Evolutionary conservation across 2,113 vertebrate species (phyloP).

Genomic region (Patagioenas fasciata): DNA sequence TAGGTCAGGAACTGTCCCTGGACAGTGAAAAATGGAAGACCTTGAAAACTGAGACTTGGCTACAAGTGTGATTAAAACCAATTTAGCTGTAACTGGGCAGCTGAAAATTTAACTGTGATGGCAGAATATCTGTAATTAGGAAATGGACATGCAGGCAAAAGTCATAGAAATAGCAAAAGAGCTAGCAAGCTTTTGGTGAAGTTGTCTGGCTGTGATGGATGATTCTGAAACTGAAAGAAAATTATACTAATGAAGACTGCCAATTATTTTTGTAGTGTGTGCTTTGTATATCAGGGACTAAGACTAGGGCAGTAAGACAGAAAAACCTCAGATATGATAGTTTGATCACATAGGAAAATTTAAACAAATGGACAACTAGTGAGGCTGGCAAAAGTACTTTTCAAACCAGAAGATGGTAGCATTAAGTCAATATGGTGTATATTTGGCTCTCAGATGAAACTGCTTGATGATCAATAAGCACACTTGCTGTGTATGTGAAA

Average conservation of each 20-base stretch:
- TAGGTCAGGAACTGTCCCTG: neutral
- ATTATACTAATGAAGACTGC: neutral
- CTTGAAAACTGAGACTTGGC: neutral
- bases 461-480: conserved; percentile 45
- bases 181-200: neutral
- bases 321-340: neutral
- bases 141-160: neutral
- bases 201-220: neutral
- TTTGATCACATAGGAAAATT: neutral
- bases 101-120: conserved; percentile 20
- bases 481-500: conserved; percentile 33
- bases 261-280: neutral
- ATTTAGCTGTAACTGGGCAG: neutral
- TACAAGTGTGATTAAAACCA: conserved; percentile 2
- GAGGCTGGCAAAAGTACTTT: conserved; percentile 28
- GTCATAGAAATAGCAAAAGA: conserved; percentile 21
- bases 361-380: neutral
- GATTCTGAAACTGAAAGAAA: conserved; percentile 56
- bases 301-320: neutral
- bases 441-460: conserved; percentile 8
- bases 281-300: neutral
- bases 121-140: conserved; percentile 29
- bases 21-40: neutral
- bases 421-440: conserved; percentile 21
- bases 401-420: conserved; percentile 33